phyloP scores from a whole-genome alignment of 1,140 invertebrate species.

The Leptestheria dahalacensis region DNA sequence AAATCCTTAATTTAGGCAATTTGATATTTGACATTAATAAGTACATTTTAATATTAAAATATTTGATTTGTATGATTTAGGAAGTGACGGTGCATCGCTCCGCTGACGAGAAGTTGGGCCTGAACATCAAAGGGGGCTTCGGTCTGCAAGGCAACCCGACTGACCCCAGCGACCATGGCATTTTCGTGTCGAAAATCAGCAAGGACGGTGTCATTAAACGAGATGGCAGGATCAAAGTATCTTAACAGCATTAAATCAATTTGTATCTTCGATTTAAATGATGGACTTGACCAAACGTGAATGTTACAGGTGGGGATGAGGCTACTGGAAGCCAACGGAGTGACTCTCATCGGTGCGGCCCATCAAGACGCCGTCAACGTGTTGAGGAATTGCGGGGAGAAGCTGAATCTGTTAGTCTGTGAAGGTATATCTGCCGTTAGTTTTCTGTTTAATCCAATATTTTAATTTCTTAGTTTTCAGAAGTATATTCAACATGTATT shows the following conservation, averaged over 20 bases:
- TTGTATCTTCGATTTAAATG: too few relatives aligned
- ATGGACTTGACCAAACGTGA: too few relatives aligned
- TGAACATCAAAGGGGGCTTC: conserved; percentile 93
- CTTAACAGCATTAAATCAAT: conserved; percentile 18
- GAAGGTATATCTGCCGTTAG: conserved; percentile 60
- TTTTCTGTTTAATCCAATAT: neutral
- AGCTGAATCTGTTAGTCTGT: conserved; percentile 74
- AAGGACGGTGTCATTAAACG: conserved; percentile 67
- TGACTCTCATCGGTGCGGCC: conserved; percentile 76
- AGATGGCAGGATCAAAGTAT: conserved; percentile 67
- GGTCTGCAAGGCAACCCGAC: conserved; percentile 84
- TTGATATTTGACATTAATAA: too few relatives aligned
- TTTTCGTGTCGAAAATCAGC: conserved; percentile 93
- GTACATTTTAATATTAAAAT: neutral
- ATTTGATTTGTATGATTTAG: conserved; percentile 33
- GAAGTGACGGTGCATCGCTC: conserved; percentile 77
- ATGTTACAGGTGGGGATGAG: conserved; percentile 85
- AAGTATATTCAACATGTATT: too few relatives aligned
- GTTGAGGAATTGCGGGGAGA: conserved; percentile 61
- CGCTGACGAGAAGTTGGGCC: conserved; percentile 82
- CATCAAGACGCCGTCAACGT: conserved; percentile 87
- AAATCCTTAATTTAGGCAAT: too few relatives aligned
- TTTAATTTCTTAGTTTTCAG: neutral
- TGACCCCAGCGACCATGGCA: conserved; percentile 85
- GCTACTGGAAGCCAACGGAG: conserved; percentile 78